A percentile compares a stretch with the other conserved stretches of the same genome.
Evolutionary conservation across 2,797 vertebrate species (phyloP).

Genomic region (Threskiornis aethiopicus): DNA sequence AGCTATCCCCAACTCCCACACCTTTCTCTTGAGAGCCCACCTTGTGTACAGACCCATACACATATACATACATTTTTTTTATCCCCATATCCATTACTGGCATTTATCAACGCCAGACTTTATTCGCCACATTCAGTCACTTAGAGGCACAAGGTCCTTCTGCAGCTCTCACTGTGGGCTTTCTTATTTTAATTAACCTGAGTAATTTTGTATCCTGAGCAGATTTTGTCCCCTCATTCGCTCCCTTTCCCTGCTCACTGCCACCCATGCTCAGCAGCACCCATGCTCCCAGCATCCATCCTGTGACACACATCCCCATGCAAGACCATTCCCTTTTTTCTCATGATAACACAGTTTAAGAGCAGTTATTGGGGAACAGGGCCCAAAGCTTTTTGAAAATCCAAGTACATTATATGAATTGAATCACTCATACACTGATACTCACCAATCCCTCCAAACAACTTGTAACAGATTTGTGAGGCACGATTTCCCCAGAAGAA

Average conservation of each 20-base stretch:
- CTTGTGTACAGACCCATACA: neutral
- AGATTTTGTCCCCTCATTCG: neutral
- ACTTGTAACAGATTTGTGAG: neutral
- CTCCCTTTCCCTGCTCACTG: neutral
- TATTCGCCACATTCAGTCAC: neutral
- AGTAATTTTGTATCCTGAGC: neutral
- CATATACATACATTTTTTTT: neutral
- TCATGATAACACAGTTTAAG: neutral
- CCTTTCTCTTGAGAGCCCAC: neutral
- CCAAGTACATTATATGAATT: neutral
- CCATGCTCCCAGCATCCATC: neutral
- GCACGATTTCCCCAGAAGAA: neutral
- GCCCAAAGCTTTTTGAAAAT: neutral
- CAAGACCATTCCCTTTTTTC: neutral
- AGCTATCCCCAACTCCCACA: neutral
- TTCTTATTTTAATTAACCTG: neutral
- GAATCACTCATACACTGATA: neutral
- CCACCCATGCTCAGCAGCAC: fast-evolving
- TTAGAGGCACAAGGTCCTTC: neutral
- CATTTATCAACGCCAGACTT: neutral
- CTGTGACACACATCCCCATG: neutral
- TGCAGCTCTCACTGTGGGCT: neutral
- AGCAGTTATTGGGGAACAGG: neutral
- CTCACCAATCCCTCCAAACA: neutral
- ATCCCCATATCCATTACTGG: neutral